Percentiles rank a stretch among this genome's conserved stretches.
Conservation (phyloP, 2,888 invertebrate genomes). For the Allacma fusca region DNA sequence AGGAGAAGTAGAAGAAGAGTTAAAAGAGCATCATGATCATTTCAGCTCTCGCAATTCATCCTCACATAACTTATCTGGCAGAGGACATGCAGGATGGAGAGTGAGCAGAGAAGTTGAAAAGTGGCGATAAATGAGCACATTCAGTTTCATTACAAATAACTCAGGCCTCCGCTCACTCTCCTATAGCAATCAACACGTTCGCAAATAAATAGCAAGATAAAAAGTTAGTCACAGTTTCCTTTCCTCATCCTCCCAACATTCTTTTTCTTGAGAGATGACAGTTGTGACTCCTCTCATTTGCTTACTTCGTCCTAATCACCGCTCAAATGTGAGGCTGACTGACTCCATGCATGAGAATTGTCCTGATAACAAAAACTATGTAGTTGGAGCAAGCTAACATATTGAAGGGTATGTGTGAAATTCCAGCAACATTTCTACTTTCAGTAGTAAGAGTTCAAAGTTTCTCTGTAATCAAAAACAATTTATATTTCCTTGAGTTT, state of each 20-base stretch:
- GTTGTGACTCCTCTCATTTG: constrained; percentile 23
- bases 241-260: background rate
- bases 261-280: constrained; percentile 19
- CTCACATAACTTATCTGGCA: constrained; percentile 25
- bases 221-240: background rate
- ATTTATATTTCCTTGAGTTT: too few relatives aligned
- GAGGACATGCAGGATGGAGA: background rate
- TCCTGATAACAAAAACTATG: background rate
- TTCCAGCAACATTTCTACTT: too few relatives aligned
- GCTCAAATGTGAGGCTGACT: background rate
- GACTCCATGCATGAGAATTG: constrained; percentile 2
- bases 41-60: constrained; percentile 30
- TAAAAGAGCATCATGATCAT: constrained; percentile 31
- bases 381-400: background rate
- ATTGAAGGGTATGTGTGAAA: background rate
- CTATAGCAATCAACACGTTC: constrained; percentile 30
- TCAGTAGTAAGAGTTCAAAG: too few relatives aligned
- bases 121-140: constrained; percentile 37
- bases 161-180: constrained; percentile 7
- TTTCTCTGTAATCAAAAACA: too few relatives aligned
- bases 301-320: constrained; percentile 12
- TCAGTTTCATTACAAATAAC: constrained; percentile 33
- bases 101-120: constrained; percentile 19
- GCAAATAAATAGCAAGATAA: constrained; percentile 33
- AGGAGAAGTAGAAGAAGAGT: constrained; percentile 6